These are phyloP conservation scores for Aelia acuminata DNA, from an alignment of 2,888 invertebrate genomes.

Conservation along the genomic window DNA sequence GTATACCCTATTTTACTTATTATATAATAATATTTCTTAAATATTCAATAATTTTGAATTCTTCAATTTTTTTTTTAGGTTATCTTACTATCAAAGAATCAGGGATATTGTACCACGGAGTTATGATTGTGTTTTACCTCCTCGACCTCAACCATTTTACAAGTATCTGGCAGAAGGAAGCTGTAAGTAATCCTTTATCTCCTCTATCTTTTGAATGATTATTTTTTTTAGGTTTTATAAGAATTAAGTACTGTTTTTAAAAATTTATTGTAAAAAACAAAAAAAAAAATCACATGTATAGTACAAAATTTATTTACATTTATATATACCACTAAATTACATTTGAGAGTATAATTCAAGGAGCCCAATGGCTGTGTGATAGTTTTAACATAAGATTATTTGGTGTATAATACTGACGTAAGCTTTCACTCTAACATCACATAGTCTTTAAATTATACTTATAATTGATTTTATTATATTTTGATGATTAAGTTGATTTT, in stretches of 20 bases:
- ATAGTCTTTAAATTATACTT: no score
- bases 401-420: neutral
- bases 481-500: neutral
- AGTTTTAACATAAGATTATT: neutral
- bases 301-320: constrained; percentile 44
- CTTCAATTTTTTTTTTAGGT: constrained; percentile 73
- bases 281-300: constrained; percentile 1
- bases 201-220: constrained; percentile 47
- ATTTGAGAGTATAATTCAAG: neutral
- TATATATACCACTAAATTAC: neutral
- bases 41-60: no score
- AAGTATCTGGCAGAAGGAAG: constrained; percentile 93
- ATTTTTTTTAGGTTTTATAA: constrained; percentile 51
- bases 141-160: constrained; percentile 87
- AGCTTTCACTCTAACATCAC: no score
- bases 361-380: neutral
- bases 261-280: constrained; percentile 21
- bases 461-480: neutral
- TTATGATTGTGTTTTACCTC: constrained; percentile 87
- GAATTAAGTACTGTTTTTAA: neutral
- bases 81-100: constrained; percentile 95
- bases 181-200: constrained; percentile 74
- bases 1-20: no score
- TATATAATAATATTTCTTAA: no score
- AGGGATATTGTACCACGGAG: constrained; percentile 92